phyloP scores from a whole-genome alignment of 2,113 vertebrate species.

The Nibea albiflora region DNA sequence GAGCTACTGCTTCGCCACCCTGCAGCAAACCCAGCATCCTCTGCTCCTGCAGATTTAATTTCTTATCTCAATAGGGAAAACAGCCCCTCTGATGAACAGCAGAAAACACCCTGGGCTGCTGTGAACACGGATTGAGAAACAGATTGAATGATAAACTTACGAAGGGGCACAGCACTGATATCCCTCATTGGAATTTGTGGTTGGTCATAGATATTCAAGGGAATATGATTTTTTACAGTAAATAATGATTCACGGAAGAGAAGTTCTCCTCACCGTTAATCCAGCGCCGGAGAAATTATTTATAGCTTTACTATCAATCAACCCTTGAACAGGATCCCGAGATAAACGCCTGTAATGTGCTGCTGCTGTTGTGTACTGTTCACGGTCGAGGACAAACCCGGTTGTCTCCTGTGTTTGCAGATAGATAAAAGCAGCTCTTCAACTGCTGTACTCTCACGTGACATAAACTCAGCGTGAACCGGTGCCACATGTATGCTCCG shows the following conservation, averaged over 20 bases:
- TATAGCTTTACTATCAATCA: slow-evolving; percentile 46
- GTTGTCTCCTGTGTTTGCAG: slow-evolving; percentile 44
- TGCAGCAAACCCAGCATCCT: slow-evolving; percentile 78
- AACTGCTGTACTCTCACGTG: slow-evolving; percentile 42
- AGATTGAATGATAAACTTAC: slow-evolving; percentile 68
- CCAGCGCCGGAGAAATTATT: slow-evolving; percentile 55
- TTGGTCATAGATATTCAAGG: slow-evolving; percentile 42
- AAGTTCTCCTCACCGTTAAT: slow-evolving; percentile 41
- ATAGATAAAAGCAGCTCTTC: slow-evolving; percentile 43
- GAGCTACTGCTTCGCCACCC: slow-evolving; percentile 76
- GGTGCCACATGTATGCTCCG: slow-evolving; percentile 20
- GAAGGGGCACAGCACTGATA: slow-evolving; percentile 32
- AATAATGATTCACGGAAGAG: slow-evolving; percentile 56
- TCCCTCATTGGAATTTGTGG: slow-evolving; percentile 49
- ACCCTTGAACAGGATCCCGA: slow-evolving; percentile 45
- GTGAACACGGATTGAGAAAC: slow-evolving; percentile 61
- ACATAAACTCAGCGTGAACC: slow-evolving; percentile 46
- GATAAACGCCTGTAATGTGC: slow-evolving; percentile 49
- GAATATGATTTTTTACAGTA: slow-evolving; percentile 51
- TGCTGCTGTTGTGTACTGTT: slow-evolving; percentile 42
- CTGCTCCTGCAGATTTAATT: slow-evolving; percentile 80
- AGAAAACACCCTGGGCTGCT: slow-evolving; percentile 66
- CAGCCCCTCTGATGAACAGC: slow-evolving; percentile 72
- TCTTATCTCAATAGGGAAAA: slow-evolving; percentile 80
- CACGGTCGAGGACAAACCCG: slow-evolving; percentile 31